phyloP scores from a whole-genome alignment of 2,113 vertebrate genomes.

The Grammomys dolichurus region DNA sequence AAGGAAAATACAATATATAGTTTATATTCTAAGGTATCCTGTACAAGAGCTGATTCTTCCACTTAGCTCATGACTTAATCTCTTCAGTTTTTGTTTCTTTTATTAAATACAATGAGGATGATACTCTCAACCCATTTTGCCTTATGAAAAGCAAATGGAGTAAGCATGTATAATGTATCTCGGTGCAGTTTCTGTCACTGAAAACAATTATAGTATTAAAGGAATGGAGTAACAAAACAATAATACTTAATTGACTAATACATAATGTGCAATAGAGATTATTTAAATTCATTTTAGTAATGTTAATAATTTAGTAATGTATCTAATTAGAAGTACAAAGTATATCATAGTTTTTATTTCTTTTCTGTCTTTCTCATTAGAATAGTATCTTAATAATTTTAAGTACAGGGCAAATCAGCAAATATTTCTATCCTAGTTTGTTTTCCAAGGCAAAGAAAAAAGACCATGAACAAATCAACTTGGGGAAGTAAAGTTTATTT shows the following conservation, averaged over 20 bases:
- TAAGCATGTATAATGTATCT: not conserved
- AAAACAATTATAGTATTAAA: slow-evolving; percentile 10
- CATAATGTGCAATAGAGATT: not conserved
- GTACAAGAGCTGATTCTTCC: not conserved
- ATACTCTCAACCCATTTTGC: not conserved
- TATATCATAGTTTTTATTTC: slow-evolving; percentile 53
- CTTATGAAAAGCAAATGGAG: not conserved
- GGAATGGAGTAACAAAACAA: not conserved
- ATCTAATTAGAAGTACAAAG: not conserved
- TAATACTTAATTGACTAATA: not conserved
- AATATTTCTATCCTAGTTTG: not conserved
- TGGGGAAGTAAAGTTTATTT: not conserved
- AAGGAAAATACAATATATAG: slow-evolving; percentile 40
- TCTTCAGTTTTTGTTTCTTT: slow-evolving; percentile 22
- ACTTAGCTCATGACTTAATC: not conserved
- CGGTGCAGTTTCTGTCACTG: not conserved
- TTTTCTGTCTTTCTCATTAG: slow-evolving; percentile 66
- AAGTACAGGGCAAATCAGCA: not conserved
- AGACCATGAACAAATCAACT: not conserved
- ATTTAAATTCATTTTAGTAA: not conserved
- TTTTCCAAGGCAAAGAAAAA: not conserved
- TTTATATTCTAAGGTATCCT: not conserved
- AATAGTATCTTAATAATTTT: slow-evolving; percentile 3
- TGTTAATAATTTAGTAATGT: not conserved
- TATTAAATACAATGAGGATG: not conserved